Evolutionary conservation across 2,797 vertebrate species (phyloP), one percentile per base, ranked within the genome.

Genomic region (Buphagus erythrorhynchus): DNA sequence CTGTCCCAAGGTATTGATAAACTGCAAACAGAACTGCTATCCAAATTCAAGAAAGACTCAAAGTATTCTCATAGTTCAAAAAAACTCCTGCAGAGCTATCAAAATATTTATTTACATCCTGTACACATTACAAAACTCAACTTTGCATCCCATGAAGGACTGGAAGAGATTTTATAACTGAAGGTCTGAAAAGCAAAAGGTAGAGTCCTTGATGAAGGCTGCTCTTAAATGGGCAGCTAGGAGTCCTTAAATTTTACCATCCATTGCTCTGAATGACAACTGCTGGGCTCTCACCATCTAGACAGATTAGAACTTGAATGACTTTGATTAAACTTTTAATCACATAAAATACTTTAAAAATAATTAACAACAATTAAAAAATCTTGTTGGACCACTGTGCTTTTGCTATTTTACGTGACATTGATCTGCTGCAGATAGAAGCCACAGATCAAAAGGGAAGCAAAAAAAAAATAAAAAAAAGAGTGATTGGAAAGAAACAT

Each of bases 81-180:
- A 87, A 79, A 40, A 40, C 7, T 16, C 5, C 33, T 54, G 45
- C 17, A 79, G 24, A 86, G 17, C 31, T 94, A 89, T 62, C 45
- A 87, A 92, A 92, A 57, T 35, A 49, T 97, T 97, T 95, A 96
- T 90, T 97, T 93, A 86, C 46, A 82, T 9, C 17, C 15, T 72
- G 46, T 73, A 92, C 20, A 86, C 13, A 22, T 61, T 55, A 91
- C 28, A 95, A 94, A 92, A 84, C 16, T 52, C 51, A 55, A 40
- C 18, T 79, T 29, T 33, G 62, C 20, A 84, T 31, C 6, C 1
- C 58, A 84, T 20, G 75, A 75, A 71, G 54, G 58, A 61, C 17
- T 59, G 24, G 42, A 67, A 88, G 15, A 80, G 36, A 26, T 89
- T 86, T 62, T 57, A 18, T n/a, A 90, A 73, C 13, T 31, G 35